Evolutionary conservation across 2,888 invertebrate genomes (phyloP).

Genomic region (Agriopis aurantiaria): DNA sequence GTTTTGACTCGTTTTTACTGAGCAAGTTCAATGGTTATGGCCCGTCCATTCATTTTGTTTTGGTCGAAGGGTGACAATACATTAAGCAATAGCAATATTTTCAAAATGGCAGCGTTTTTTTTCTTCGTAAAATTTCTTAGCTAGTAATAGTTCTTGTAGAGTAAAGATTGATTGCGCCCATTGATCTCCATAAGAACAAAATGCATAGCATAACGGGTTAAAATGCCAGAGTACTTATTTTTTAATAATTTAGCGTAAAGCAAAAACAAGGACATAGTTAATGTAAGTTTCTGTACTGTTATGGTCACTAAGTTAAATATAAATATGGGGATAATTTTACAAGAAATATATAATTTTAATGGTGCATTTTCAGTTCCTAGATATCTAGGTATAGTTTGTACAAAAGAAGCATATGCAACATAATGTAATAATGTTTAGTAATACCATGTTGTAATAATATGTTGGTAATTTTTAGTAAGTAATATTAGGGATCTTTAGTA

Average conservation of each 20-base stretch:
- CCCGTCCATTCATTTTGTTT: too few relatives aligned
- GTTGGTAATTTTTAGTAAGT: too few relatives aligned
- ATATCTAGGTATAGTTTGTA: neutral
- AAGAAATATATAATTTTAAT: neutral
- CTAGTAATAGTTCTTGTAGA: too few relatives aligned
- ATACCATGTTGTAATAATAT: too few relatives aligned
- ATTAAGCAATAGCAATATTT: too few relatives aligned
- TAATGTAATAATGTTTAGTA: too few relatives aligned
- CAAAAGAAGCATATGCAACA: neutral
- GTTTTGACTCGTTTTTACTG: too few relatives aligned
- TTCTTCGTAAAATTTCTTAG: too few relatives aligned
- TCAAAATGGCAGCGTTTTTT: too few relatives aligned
- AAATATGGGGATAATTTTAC: neutral
- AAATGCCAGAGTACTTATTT: constrained; percentile 21
- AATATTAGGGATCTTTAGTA: neutral
- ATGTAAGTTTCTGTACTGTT: neutral
- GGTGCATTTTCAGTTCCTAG: neutral
- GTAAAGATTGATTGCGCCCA: too few relatives aligned
- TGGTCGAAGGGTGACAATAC: too few relatives aligned
- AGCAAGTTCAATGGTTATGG: too few relatives aligned
- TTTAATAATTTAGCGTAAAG: neutral
- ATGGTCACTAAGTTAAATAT: neutral
- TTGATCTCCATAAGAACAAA: constrained; percentile 1
- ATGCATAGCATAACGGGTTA: constrained; percentile 11
- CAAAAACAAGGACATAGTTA: neutral